Percentiles rank a stretch among this genome's conserved stretches.
Conservation (phyloP, 2,797 vertebrate species). For the Peromyscus eremicus region DNA sequence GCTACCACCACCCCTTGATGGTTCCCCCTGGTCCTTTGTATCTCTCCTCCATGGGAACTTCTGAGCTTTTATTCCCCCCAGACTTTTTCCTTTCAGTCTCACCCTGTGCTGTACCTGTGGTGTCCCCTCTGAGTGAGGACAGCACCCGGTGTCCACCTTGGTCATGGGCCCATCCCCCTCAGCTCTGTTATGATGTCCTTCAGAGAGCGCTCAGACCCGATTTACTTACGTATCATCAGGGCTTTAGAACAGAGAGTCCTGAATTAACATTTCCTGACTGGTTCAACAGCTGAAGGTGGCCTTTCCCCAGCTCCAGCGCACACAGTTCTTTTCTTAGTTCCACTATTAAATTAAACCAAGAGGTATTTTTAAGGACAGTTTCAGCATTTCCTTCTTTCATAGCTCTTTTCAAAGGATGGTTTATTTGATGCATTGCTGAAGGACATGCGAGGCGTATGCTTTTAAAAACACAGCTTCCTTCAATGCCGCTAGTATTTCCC, state of each 20-base stretch:
- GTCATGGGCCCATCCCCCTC: fast-evolving
- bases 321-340: background rate
- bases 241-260: too few relatives aligned
- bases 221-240: background rate
- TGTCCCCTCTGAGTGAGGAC: background rate
- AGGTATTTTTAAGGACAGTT: background rate
- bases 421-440: background rate
- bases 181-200: background rate
- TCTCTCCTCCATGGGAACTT: background rate
- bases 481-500: background rate
- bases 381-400: background rate
- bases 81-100: background rate
- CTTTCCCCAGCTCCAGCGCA: background rate
- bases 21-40: background rate
- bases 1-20: background rate
- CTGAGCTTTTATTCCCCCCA: background rate
- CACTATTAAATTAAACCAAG: background rate
- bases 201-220: background rate
- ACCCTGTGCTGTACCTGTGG: background rate
- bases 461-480: slow-evolving; percentile 12
- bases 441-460: background rate
- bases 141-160: fast-evolving
- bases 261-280: background rate
- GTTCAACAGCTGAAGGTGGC: background rate
- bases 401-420: slow-evolving; percentile 4